Evolutionary conservation across 2,797 vertebrate genomes (phyloP).

Genomic region (Ptychadena robeensis): DNA sequence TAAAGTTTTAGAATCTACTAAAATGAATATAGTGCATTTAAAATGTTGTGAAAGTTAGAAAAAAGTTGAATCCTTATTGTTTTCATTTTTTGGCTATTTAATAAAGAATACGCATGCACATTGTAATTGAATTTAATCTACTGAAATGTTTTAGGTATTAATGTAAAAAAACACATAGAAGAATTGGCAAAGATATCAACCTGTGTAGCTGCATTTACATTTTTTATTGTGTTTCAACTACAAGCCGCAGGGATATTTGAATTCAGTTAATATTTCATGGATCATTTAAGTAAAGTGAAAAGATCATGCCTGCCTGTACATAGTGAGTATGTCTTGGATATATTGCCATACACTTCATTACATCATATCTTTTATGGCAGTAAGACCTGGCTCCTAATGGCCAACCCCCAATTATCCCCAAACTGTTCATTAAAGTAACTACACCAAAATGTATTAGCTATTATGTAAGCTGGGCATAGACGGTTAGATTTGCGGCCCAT

Average conservation of each 20-base stretch:
- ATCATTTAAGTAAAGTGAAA: no score
- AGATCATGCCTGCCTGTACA: no score
- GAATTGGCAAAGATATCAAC: neutral
- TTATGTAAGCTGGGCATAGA: no score
- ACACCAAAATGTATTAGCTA: no score
- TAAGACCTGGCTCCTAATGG: no score
- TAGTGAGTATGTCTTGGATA: no score
- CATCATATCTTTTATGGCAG: no score
- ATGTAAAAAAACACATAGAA: neutral
- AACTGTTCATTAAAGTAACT: no score
- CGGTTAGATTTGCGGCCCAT: no score
- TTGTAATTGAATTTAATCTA: neutral
- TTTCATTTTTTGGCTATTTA: neutral
- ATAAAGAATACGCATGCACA: neutral
- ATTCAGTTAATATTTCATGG: neutral
- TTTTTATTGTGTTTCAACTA: neutral
- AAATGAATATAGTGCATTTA: neutral
- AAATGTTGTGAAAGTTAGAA: neutral
- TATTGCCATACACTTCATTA: no score
- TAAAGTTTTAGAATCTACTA: neutral
- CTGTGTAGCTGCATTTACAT: neutral
- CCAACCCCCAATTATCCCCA: no score
- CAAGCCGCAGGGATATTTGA: neutral
- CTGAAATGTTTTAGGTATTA: neutral
- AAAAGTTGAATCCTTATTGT: neutral